A percentile compares a stretch with the other conserved stretches of the same genome.
phyloP scores from a whole-genome alignment of 2,113 vertebrate species.

The Silurus meridionalis region DNA sequence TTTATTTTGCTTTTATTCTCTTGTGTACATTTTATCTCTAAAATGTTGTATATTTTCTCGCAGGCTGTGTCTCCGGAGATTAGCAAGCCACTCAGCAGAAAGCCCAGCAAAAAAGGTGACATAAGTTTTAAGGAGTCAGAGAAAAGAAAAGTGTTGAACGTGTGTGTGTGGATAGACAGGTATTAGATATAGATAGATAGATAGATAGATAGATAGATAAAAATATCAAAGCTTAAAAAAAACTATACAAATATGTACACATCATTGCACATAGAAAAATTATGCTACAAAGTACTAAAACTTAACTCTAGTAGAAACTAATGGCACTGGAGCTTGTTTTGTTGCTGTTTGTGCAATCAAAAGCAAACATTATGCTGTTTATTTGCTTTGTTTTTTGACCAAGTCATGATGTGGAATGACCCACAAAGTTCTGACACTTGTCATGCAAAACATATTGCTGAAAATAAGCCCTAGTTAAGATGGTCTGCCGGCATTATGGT shows the following conservation, averaged over 20 bases:
- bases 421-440: too few species aligned
- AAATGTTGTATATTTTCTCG: background rate
- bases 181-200: too few species aligned
- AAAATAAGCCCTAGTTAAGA: too few species aligned
- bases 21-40: background rate
- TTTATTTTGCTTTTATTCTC: background rate
- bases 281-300: background rate
- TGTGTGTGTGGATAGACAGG: too few species aligned
- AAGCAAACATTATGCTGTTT: background rate
- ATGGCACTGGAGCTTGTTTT: background rate
- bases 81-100: constrained; percentile 56
- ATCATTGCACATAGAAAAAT: too few species aligned
- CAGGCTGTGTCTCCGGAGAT: constrained; percentile 55
- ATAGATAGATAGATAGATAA: too few species aligned
- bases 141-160: too few species aligned
- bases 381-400: background rate
- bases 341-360: background rate
- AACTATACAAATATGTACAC: too few species aligned
- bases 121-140: too few species aligned
- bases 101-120: constrained; percentile 61
- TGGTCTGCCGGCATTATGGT: too few species aligned
- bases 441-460: too few species aligned
- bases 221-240: too few species aligned
- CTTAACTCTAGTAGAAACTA: background rate
- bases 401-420: background rate